phyloP scores from a whole-genome alignment of 1,140 invertebrate species.

The Limonius californicus region DNA sequence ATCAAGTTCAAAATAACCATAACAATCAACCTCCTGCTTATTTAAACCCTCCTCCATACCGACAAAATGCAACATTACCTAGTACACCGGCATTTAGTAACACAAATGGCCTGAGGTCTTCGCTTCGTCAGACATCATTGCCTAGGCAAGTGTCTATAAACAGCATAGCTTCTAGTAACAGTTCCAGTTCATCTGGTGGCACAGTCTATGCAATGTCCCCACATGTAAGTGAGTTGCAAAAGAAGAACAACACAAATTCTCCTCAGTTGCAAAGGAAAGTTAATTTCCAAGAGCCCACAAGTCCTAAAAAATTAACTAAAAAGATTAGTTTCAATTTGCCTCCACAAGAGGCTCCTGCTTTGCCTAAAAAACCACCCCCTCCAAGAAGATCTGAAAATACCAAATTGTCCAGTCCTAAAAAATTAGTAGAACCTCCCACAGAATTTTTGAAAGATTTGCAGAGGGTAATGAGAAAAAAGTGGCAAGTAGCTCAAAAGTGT shows the following conservation, averaged over 20 bases:
- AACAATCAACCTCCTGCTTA: conserved; percentile 29
- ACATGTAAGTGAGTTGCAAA: conserved; percentile 27
- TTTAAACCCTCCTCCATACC: conserved; percentile 37
- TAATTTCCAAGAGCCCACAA: conserved; percentile 51
- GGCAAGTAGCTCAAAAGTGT: conserved; percentile 90
- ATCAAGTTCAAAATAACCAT: conserved; percentile 4
- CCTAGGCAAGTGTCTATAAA: conserved; percentile 41
- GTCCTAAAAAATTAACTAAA: conserved; percentile 51
- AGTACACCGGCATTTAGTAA: conserved; percentile 32
- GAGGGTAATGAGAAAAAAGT: conserved; percentile 88
- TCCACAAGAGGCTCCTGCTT: conserved; percentile 50
- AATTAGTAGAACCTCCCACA: conserved; percentile 70
- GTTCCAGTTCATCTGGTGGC: conserved; percentile 34
- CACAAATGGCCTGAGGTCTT: conserved; percentile 37
- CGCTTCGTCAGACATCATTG: conserved; percentile 39
- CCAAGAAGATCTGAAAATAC: conserved; percentile 71
- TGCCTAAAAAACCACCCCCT: conserved; percentile 58
- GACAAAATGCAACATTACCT: conserved; percentile 35
- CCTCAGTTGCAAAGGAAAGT: conserved; percentile 51
- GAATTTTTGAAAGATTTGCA: conserved; percentile 85
- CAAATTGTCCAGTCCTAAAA: conserved; percentile 67
- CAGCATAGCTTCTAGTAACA: conserved; percentile 38
- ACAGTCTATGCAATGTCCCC: conserved; percentile 43
- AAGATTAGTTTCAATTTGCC: conserved; percentile 55
- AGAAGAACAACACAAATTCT: conserved; percentile 49